These are phyloP conservation scores for Cataglyphis cursor DNA, from an alignment of 2,888 invertebrate species.

Conservation along the genomic window DNA sequence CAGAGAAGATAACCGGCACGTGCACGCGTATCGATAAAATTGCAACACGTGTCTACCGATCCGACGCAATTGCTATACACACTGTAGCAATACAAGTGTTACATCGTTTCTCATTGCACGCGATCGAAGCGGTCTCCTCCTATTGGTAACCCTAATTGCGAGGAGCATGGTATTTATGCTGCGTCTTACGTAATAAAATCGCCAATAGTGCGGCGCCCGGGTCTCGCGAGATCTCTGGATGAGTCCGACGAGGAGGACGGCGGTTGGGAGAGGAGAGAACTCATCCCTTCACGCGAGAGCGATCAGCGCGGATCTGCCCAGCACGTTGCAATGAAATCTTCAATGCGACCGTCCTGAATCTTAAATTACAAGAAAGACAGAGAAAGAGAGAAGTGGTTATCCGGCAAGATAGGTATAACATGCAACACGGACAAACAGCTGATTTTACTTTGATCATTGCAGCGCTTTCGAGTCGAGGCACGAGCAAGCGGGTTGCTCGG, in stretches of 20 bases:
- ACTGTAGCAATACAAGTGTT: constrained; percentile 75
- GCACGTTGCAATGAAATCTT: constrained; percentile 35
- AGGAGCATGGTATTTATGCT: constrained; percentile 72
- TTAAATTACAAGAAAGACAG: constrained; percentile 28
- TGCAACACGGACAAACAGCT: constrained; percentile 45
- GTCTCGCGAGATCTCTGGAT: constrained; percentile 51
- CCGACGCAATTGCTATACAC: constrained; percentile 71
- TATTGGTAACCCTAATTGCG: constrained; percentile 77
- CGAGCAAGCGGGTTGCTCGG: constrained; percentile 5
- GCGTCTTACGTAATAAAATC: constrained; percentile 73
- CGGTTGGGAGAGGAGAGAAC: background rate
- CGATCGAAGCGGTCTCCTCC: constrained; percentile 75
- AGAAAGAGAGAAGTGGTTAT: constrained; percentile 43
- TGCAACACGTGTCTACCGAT: constrained; percentile 74
- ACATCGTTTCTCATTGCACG: constrained; percentile 77
- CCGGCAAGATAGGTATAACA: constrained; percentile 48
- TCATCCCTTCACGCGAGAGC: constrained; percentile 56
- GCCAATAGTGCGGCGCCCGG: constrained; percentile 60
- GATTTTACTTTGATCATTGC: constrained; percentile 49
- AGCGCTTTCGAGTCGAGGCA: constrained; percentile 25
- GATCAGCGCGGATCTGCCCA: constrained; percentile 48
- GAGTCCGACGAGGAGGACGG: constrained; percentile 15
- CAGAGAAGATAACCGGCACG: constrained; percentile 26
- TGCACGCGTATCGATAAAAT: constrained; percentile 67
- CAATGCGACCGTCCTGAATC: constrained; percentile 18